Evolutionary conservation across 1,140 invertebrate genomes (phyloP), one percentile per base, ranked within the genome.

Genomic region (Callitettix versicolor): DNA sequence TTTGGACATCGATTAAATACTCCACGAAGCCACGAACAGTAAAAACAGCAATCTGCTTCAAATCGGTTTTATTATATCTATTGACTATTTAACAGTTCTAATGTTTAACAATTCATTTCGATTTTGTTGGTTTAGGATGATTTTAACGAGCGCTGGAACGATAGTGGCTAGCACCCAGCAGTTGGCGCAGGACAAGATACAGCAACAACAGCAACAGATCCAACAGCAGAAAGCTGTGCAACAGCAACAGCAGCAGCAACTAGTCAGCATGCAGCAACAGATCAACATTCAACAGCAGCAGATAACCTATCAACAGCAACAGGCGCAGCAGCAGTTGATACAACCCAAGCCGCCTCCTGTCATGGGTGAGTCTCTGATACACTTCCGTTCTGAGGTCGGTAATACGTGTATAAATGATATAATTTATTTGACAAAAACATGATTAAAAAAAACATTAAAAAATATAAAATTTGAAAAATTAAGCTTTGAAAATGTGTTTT

Each of bases 301-400:
- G n/a, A n/a, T n/a, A n/a, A n/a, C n/a, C n/a, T n/a, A n/a, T n/a
- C n/a, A n/a, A n/a, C n/a, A n/a, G n/a, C n/a, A n/a, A n/a, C n/a
- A n/a, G n/a, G n/a, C n/a, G n/a, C n/a, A n/a, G 4, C 70, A 69
- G 38, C 62, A 70, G 36, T 64, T 67, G 74, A 58, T 53, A 26
- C 68, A 68, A 1, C 56, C 47, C 47, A 49, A 49, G 24, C 47
- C 47, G 9, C 15, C 43, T 20, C 47, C 47, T 33, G 24, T 49
- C 26, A 33, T 49, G 15, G 47, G 47, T 49, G 36, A 36, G 7
- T 9, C 7, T 36, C 34, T 9, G 34, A n/a, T n/a, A n/a, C n/a
- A n/a, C n/a, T n/a, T n/a, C n/a, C n/a, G n/a, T n/a, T n/a, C n/a
- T n/a, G n/a, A n/a, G n/a, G n/a, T n/a, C n/a, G n/a, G n/a, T n/a